Conservation (phyloP, 2,888 invertebrate species). For the Phengaris alcon region DNA sequence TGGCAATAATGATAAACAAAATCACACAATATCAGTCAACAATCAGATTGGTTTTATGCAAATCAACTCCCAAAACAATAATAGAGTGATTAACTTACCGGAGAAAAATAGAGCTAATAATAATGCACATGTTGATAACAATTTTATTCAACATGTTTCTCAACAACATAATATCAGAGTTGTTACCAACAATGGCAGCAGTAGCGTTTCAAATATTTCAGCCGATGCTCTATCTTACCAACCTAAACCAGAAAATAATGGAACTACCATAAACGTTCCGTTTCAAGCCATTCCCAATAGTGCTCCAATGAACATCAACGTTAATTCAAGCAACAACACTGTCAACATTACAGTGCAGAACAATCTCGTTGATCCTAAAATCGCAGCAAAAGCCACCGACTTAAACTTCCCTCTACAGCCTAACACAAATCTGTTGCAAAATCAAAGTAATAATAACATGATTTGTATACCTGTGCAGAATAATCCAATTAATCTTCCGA, state of each 20-base stretch:
- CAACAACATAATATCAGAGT: constrained; percentile 74
- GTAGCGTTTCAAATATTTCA: constrained; percentile 56
- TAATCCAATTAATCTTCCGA: constrained; percentile 70
- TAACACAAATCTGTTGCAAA: constrained; percentile 58
- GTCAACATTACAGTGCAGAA: constrained; percentile 75
- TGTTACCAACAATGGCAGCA: constrained; percentile 65
- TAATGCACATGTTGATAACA: constrained; percentile 56
- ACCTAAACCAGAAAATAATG: constrained; percentile 63
- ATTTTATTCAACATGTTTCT: constrained; percentile 63
- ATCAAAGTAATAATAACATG: constrained; percentile 63
- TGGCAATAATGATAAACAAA: constrained; percentile 64
- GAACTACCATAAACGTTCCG: constrained; percentile 74
- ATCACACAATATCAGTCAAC: constrained; percentile 65
- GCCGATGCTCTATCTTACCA: constrained; percentile 65
- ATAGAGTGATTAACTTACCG: constrained; percentile 70
- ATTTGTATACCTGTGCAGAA: constrained; percentile 72
- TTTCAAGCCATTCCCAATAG: constrained; percentile 76
- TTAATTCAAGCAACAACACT: constrained; percentile 74
- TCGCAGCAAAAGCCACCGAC: constrained; percentile 68
- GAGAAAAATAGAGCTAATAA: constrained; percentile 66
- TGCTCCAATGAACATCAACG: constrained; percentile 75
- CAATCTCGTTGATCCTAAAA: constrained; percentile 73
- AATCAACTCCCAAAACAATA: constrained; percentile 69
- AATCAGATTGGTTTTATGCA: constrained; percentile 73
- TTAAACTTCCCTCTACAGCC: constrained; percentile 68